These are phyloP conservation scores for Leguminivora glycinivorella DNA, from an alignment of 1,140 invertebrate species.

Conservation along the genomic window DNA sequence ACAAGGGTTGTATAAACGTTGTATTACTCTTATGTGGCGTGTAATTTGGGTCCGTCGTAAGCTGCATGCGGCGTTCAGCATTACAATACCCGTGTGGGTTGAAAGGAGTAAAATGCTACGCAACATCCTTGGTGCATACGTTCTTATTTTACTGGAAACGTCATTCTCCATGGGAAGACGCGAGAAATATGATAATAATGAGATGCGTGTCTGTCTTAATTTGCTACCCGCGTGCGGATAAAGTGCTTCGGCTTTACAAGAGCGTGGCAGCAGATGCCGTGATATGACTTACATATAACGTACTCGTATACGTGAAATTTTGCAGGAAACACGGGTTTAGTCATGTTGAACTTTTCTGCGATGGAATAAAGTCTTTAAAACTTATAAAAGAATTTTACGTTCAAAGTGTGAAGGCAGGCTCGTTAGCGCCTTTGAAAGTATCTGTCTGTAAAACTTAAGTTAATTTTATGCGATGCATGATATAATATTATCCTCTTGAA, in stretches of 20 bases:
- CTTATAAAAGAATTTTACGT: too few relatives aligned
- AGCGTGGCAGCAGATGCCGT: background rate
- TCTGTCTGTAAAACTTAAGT: too few relatives aligned
- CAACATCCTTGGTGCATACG: background rate
- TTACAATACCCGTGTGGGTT: background rate
- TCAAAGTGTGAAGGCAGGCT: too few relatives aligned
- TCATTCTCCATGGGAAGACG: slow-evolving; percentile 4
- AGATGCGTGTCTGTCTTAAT: slow-evolving; percentile 22
- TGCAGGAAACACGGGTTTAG: background rate
- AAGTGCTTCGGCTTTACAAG: background rate
- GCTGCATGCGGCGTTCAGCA: slow-evolving; percentile 17
- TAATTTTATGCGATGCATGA: too few relatives aligned
- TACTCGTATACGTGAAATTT: background rate
- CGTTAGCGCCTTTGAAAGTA: too few relatives aligned
- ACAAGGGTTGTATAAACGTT: slow-evolving; percentile 23
- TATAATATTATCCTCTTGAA: too few relatives aligned
- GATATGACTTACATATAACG: background rate
- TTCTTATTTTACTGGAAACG: background rate
- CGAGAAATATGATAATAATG: slow-evolving; percentile 22
- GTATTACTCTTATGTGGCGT: slow-evolving; percentile 27
- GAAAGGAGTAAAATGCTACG: background rate
- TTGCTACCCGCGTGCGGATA: background rate
- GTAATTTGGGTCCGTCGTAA: slow-evolving; percentile 27
- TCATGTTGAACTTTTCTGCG: background rate
- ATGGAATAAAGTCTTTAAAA: too few relatives aligned